Base-by-base conservation (phyloP, 2,797 vertebrate genomes). In the Margarornis squamiger region DNA sequence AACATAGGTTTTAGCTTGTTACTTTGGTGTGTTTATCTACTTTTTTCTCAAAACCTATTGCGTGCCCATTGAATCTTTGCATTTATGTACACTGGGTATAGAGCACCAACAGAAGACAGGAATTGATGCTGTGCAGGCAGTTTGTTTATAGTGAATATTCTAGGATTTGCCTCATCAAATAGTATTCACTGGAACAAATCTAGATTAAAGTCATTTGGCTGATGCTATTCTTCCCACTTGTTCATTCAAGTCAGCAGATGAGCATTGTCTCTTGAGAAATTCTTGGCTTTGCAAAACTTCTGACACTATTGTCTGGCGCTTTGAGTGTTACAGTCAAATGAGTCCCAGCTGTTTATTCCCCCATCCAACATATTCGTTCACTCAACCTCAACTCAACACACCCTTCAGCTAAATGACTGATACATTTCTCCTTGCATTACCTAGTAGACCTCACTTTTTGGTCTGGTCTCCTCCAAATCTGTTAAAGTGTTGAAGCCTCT, bases 221-320 rank as follows among this genome's bases (percentile, higher is more conserved):
- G 81, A 83, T 88, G 75, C 24, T 88, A 7, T 71, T 74, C 58
- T 95, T 95, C 93, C 73, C 78, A 83, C 68, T 93, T 17, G 61
- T 96, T 71, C 61, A 93, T 91, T 95, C 75, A 91, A 90, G 57
- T 83, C 91, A 91, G 85, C 91, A 93, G 87, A 95, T 88, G 88
- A 96, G 46, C 4, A 46, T 8, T 34, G 12, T 86, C 94, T 77
- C 89, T 74, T 57, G 94, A 92, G 92, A 77, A 79, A 87, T 85
- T 41, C 65, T 85, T 23, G 1, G 74, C 81, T 83, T 83, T 71
- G 75, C 66, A 90, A 88, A 92, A 92, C 67, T 83, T 91, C 84
- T 92, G 87, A 96, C 32, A 29, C 78, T 94, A 91, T 57, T 71
- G 93, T 94, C 94, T 96, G 89, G 65, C 13, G 0, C 61, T 93